These are phyloP conservation scores for Ornithoptera priamus DNA, from an alignment of 2,888 invertebrate genomes.

Conservation along the genomic window DNA sequence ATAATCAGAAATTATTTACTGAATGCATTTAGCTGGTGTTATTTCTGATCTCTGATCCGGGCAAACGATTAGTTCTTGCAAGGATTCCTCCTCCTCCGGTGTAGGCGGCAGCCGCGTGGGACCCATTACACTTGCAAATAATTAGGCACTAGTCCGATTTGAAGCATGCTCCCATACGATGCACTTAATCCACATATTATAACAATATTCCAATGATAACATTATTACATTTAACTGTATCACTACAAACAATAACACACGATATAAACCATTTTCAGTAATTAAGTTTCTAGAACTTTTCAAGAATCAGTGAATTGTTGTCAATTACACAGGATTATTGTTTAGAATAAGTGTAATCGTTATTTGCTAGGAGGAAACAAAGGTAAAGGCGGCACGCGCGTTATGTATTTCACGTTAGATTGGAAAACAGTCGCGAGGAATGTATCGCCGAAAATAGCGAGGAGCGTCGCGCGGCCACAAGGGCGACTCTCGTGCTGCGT, in stretches of 20 bases:
- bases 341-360: constrained; percentile 38
- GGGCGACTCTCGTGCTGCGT: constrained; percentile 71
- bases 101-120: constrained; percentile 68
- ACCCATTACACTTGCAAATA: constrained; percentile 56
- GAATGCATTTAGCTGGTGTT: constrained; percentile 47
- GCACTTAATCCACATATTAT: constrained; percentile 50
- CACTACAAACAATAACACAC: not conserved
- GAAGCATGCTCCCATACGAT: constrained; percentile 47
- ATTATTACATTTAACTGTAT: constrained; percentile 6
- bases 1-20: constrained; percentile 47
- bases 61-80: constrained; percentile 44
- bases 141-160: constrained; percentile 57
- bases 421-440: constrained; percentile 78
- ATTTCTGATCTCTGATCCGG: constrained; percentile 52
- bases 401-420: constrained; percentile 76
- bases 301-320: not conserved
- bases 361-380: constrained; percentile 56
- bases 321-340: constrained; percentile 39
- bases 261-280: not conserved
- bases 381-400: constrained; percentile 70
- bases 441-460: constrained; percentile 78
- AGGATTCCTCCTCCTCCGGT: constrained; percentile 66
- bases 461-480: constrained; percentile 66
- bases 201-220: constrained; percentile 40
- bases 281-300: constrained; percentile 5